phyloP scores from a whole-genome alignment of 2,113 vertebrate species.

The Siniperca chuatsi region DNA sequence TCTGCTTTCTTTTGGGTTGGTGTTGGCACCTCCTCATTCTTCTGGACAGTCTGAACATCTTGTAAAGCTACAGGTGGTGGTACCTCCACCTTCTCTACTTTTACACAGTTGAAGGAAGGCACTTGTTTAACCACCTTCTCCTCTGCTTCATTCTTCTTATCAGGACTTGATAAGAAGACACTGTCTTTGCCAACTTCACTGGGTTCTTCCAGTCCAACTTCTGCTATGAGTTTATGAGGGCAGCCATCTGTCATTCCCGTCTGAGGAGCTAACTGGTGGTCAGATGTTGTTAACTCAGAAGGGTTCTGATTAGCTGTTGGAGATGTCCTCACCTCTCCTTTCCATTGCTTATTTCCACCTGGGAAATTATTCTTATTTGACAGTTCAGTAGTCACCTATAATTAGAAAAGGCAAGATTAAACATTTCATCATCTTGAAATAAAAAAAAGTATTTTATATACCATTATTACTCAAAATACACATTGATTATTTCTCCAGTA shows the following conservation, averaged over 20 bases:
- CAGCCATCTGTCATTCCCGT: not conserved
- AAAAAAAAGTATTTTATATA: not conserved
- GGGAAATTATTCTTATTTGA: constrained; percentile 44
- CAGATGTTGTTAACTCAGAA: constrained; percentile 49
- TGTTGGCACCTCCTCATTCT: not conserved
- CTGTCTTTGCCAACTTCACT: not conserved
- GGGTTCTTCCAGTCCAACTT: constrained; percentile 3
- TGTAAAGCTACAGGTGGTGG: not conserved
- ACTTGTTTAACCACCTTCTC: not conserved
- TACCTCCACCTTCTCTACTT: not conserved
- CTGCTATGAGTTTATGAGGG: not conserved
- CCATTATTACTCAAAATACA: not conserved
- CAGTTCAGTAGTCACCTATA: constrained; percentile 74
- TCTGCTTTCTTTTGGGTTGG: not conserved
- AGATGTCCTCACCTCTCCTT: constrained; percentile 36
- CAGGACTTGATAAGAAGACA: too few species aligned
- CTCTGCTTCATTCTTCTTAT: not conserved
- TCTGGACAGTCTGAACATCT: not conserved
- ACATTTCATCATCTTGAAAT: not conserved
- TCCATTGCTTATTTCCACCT: constrained; percentile 53
- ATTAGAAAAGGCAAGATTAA: constrained; percentile 42
- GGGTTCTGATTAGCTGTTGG: constrained; percentile 53
- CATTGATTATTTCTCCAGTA: not conserved
- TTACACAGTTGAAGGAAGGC: not conserved
- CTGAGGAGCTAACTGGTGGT: constrained; percentile 2